phyloP scores from a whole-genome alignment of 2,888 invertebrate genomes.

The Idaea aversata region DNA sequence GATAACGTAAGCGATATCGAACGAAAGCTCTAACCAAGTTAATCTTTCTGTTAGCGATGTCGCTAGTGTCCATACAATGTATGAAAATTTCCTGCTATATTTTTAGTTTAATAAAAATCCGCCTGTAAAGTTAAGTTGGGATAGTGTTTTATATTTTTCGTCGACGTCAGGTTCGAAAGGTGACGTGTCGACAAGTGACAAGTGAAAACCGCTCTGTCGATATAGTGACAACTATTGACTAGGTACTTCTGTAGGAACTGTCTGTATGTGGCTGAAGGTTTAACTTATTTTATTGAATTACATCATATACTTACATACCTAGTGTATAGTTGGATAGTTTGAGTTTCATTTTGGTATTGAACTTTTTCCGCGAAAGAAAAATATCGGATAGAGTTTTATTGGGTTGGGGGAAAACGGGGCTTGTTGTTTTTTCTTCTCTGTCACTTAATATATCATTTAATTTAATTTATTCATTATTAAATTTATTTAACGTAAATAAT shows the following conservation, averaged over 20 bases:
- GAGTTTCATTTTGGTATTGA: too few relatives aligned
- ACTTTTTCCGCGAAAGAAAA: too few relatives aligned
- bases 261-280: background rate
- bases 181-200: background rate
- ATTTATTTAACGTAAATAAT: too few relatives aligned
- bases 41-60: background rate
- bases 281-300: too few relatives aligned
- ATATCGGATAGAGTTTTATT: too few relatives aligned
- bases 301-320: too few relatives aligned
- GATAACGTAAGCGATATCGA: conserved; percentile 39
- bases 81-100: background rate
- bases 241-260: background rate
- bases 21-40: background rate
- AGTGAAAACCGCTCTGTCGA: background rate
- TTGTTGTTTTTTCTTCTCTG: too few relatives aligned
- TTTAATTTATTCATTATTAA: too few relatives aligned
- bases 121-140: background rate
- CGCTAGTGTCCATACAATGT: background rate
- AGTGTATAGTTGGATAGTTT: too few relatives aligned
- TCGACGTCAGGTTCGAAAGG: background rate
- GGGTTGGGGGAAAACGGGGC: too few relatives aligned
- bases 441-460: too few relatives aligned
- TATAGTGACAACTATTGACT: background rate
- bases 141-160: background rate
- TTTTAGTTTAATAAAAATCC: background rate